phyloP scores from a whole-genome alignment of 2,797 vertebrate genomes.

The Onychomys torridus region DNA sequence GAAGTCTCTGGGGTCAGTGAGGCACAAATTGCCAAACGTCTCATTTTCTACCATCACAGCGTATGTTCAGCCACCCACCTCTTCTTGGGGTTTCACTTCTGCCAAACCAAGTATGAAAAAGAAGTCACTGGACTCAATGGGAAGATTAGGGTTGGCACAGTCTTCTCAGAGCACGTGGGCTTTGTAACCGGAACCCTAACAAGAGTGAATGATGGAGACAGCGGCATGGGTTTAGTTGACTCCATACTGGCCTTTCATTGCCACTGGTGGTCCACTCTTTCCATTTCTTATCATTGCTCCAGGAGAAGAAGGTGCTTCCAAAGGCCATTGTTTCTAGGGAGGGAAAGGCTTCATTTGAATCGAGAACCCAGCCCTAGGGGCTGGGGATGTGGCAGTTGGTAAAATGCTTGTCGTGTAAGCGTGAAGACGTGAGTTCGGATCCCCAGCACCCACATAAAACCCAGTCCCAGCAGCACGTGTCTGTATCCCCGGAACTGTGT shows the following conservation, averaged over 20 bases:
- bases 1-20: neutral
- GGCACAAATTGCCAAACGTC: neutral
- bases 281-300: neutral
- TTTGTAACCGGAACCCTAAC: neutral
- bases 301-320: neutral
- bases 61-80: neutral
- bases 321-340: neutral
- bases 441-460: neutral
- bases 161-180: neutral
- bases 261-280: neutral
- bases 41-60: neutral
- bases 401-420: neutral
- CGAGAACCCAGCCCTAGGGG: neutral
- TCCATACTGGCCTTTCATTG: fast-evolving
- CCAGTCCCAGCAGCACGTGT: neutral
- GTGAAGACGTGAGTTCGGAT: neutral
- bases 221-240: neutral
- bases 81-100: neutral
- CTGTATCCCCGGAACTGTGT: neutral
- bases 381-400: neutral
- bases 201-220: neutral
- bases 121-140: neutral
- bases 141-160: neutral
- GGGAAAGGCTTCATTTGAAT: neutral
- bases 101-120: constrained; percentile 35